phyloP scores from a whole-genome alignment of 2,797 vertebrate genomes.

The Xenentodon cancila region DNA sequence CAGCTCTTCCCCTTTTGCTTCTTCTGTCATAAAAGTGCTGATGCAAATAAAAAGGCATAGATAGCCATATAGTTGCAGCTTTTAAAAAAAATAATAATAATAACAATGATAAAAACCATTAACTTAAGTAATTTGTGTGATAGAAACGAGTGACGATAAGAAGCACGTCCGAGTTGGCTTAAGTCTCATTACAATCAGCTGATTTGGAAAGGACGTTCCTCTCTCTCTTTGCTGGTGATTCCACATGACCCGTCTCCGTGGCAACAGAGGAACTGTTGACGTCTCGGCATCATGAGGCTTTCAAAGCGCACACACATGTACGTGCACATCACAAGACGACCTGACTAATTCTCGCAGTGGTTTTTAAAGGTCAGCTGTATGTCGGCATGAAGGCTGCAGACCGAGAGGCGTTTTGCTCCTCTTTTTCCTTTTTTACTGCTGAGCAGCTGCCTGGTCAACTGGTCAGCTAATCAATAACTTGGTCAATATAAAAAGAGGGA shows the following conservation, averaged over 20 bases:
- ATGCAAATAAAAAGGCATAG: too few relatives aligned
- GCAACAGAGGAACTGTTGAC: constrained; percentile 54
- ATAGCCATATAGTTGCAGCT: too few relatives aligned
- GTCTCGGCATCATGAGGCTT: constrained; percentile 61
- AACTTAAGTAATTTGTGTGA: too few relatives aligned
- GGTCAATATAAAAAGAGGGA: constrained; percentile 4
- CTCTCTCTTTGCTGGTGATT: constrained; percentile 29
- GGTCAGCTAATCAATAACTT: constrained; percentile 36
- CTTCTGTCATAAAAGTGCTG: too few relatives aligned
- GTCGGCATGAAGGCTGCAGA: not conserved
- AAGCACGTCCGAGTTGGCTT: not conserved
- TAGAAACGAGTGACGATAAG: not conserved
- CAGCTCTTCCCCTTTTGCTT: too few relatives aligned
- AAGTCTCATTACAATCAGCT: constrained; percentile 44
- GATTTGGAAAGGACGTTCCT: constrained; percentile 38
- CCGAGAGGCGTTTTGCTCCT: not conserved
- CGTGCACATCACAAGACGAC: constrained; percentile 55
- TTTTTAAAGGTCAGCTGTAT: constrained; percentile 21
- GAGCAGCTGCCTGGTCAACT: not conserved
- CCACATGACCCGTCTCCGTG: constrained; percentile 60
- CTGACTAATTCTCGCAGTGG: constrained; percentile 23
- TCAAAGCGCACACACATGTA: constrained; percentile 27
- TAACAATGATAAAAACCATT: too few relatives aligned
- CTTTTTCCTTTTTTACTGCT: not conserved
- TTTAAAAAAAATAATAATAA: too few relatives aligned